A percentile compares a stretch with the other conserved stretches of the same genome.
Conservation (phyloP, 2,797 vertebrate species). For the Malacoraja senta region DNA sequence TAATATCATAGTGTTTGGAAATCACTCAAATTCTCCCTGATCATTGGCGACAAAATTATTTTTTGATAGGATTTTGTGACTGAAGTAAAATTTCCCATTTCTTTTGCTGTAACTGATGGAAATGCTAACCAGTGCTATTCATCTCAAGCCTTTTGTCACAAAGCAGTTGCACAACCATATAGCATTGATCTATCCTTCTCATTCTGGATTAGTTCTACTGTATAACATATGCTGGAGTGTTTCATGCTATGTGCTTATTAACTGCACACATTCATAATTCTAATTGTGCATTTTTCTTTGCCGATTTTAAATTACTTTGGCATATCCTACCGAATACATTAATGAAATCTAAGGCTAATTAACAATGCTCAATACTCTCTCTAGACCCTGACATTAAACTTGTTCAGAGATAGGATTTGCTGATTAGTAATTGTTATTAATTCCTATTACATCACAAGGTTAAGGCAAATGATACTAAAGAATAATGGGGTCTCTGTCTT, state of each 20-base stretch:
- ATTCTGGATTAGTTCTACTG: conserved; percentile 63
- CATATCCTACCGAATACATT: conserved; percentile 43
- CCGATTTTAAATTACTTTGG: conserved; percentile 67
- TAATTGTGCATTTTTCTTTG: conserved; percentile 63
- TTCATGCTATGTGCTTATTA: conserved; percentile 69
- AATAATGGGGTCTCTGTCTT: neutral
- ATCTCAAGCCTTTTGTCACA: conserved; percentile 69
- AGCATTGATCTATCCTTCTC: conserved; percentile 72
- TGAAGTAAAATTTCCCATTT: conserved; percentile 64
- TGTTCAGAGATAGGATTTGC: neutral
- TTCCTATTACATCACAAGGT: neutral
- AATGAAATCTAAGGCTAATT: neutral
- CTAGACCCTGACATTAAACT: neutral
- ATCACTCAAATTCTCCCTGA: conserved; percentile 66
- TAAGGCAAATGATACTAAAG: neutral
- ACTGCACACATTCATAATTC: conserved; percentile 65
- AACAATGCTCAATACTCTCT: neutral
- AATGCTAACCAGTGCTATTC: conserved; percentile 65
- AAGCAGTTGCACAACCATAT: conserved; percentile 76
- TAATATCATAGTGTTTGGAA: conserved; percentile 62
- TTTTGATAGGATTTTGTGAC: conserved; percentile 75
- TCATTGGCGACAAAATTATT: conserved; percentile 72
- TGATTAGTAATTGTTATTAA: neutral
- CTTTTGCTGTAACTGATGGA: conserved; percentile 64
- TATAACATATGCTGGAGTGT: conserved; percentile 71